phyloP scores from a whole-genome alignment of 2,797 vertebrate species.

The Zenarchopterus dispar region DNA sequence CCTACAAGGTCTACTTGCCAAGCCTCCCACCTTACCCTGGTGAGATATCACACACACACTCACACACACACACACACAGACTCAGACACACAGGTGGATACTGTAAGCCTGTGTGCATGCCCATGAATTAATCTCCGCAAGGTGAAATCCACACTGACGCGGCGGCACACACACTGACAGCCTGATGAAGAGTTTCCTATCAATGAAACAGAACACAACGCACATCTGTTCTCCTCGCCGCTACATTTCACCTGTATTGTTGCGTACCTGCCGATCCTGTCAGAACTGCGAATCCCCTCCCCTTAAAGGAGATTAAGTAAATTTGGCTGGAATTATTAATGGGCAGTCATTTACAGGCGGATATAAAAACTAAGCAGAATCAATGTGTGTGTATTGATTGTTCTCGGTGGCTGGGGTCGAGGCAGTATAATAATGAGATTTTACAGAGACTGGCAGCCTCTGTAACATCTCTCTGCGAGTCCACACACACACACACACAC shows the following conservation, averaged over 20 bases:
- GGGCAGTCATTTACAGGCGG: slow-evolving; percentile 81
- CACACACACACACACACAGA: slow-evolving; percentile 31
- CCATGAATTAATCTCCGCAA: slow-evolving; percentile 72
- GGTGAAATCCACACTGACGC: slow-evolving; percentile 69
- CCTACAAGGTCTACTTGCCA: slow-evolving; percentile 88
- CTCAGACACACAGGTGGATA: slow-evolving; percentile 23
- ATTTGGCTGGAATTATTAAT: slow-evolving; percentile 86
- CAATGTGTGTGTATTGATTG: slow-evolving; percentile 84
- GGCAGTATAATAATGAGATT: slow-evolving; percentile 84
- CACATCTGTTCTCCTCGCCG: slow-evolving; percentile 39
- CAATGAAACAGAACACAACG: slow-evolving; percentile 53
- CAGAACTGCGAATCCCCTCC: slow-evolving; percentile 68
- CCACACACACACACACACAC: slow-evolving; percentile 30
- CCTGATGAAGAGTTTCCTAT: slow-evolving; percentile 54
- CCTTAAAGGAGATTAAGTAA: slow-evolving; percentile 82
- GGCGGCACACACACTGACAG: slow-evolving; percentile 52
- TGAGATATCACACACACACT: slow-evolving; percentile 71
- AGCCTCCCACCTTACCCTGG: slow-evolving; percentile 90
- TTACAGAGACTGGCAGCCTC: slow-evolving; percentile 71
- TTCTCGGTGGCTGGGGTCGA: slow-evolving; percentile 81
- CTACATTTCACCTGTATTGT: slow-evolving; percentile 54
- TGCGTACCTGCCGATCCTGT: slow-evolving; percentile 71
- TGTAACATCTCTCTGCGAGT: slow-evolving; percentile 25
- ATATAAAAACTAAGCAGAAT: slow-evolving; percentile 85
- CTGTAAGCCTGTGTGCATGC: slow-evolving; percentile 65